Conservation (phyloP, 1,140 invertebrate species). For the Hycleus cichorii region DNA sequence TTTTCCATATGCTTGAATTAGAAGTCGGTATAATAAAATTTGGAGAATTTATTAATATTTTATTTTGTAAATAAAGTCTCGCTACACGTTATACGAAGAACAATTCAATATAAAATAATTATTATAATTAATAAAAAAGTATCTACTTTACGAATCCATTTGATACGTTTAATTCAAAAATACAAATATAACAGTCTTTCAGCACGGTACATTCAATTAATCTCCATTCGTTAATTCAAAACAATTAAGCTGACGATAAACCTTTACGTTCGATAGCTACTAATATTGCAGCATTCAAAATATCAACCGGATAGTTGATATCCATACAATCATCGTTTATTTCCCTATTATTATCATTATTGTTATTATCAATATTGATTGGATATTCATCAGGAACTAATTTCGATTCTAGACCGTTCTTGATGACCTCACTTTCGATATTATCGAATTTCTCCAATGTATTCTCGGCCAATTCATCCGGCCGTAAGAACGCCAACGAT, state of each 20-base stretch:
- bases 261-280: slow-evolving; percentile 66
- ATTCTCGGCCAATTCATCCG: slow-evolving; percentile 8
- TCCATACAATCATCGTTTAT: slow-evolving; percentile 1
- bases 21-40: no score
- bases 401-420: slow-evolving; percentile 10
- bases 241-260: slow-evolving; percentile 43
- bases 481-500: slow-evolving; percentile 2
- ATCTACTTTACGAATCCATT: no score
- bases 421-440: slow-evolving; percentile 11
- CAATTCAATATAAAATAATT: no score
- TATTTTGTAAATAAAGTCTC: no score
- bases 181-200: no score
- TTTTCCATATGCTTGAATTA: no score
- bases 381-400: not conserved
- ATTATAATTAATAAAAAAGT: no score
- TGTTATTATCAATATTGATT: slow-evolving; percentile 12
- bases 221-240: not conserved
- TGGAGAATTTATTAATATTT: no score
- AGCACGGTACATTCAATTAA: no score
- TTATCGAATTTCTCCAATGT: slow-evolving; percentile 22
- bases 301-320: slow-evolving; percentile 41
- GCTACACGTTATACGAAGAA: no score
- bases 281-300: slow-evolving; percentile 58
- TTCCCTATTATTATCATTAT: slow-evolving; percentile 8
- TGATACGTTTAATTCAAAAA: no score